Evolutionary conservation across 2,113 vertebrate species (phyloP), one percentile per base, ranked within the genome.

Genomic region (Clarias magur): DNA sequence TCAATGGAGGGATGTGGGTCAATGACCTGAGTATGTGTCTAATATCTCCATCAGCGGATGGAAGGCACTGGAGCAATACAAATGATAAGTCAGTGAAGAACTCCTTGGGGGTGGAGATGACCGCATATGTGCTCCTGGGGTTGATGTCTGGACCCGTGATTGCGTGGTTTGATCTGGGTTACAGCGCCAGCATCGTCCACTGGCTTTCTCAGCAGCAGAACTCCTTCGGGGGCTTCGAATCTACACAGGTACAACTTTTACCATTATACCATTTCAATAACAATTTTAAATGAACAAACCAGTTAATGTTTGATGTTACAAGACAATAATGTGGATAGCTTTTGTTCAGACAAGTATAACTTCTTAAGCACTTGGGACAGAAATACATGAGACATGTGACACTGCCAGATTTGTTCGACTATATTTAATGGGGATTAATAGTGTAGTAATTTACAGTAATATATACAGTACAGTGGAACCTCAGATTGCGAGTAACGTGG

Each of bases 181-280:
- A 94, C 48, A 87, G 94, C 2, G 90, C 94, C 0, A 11, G 86
- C n/a, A 94, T 97, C 38, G 94, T 96, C n/a, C 94, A 90, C 65
- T 97, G 97, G 97, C 90, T 97, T 4, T 79, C 90, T 59, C 92
- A 90, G 76, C 95, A 97, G 83, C 96, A 97, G 93, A 98, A 97
- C 82, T 85, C 96, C 0, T 95, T 91, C 0, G 97, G 97, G 4
- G 96, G 97, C 1, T 98, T 96, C 93, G 93, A 95, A 2, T 97
- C 96, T 83, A 97, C 96, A 0, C 96, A 96, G 96, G 97, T 98
- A 88, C 16, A 11, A 13, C 10, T 63, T 63, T 63, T 63, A 25
- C 5, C 19, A 63, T 1, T 25, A 21, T 21, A 23, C 23, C 23
- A 63, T 9, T 63, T 9, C 25, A 25, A 8, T 63, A 3, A 59